These are phyloP conservation scores for Microctenopoma steveboyesi DNA, from an alignment of 2,797 vertebrate species.

Conservation along the genomic window DNA sequence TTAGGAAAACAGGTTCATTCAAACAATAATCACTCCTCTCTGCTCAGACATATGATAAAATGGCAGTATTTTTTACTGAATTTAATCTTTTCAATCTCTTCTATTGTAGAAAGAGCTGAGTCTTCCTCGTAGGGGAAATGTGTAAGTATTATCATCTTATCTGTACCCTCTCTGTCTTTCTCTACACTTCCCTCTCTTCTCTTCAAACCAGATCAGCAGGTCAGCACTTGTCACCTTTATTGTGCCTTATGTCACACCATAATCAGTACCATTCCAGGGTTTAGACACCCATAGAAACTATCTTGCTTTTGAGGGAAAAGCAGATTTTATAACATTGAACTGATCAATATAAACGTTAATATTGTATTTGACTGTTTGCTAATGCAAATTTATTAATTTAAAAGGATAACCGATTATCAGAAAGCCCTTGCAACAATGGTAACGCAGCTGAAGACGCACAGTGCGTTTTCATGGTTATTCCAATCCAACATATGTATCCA, in stretches of 20 bases:
- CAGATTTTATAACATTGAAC: too few species aligned
- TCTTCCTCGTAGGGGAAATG: constrained; percentile 82
- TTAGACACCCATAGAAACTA: too few species aligned
- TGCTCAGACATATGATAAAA: neutral
- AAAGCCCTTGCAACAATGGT: too few species aligned
- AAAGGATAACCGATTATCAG: too few species aligned
- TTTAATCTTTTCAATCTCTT: constrained; percentile 38
- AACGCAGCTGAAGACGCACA: too few species aligned
- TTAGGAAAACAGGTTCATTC: neutral
- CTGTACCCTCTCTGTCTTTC: neutral
- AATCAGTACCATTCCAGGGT: too few species aligned
- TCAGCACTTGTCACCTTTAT: constrained; percentile 42
- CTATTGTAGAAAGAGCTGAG: constrained; percentile 81
- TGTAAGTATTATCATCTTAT: constrained; percentile 72
- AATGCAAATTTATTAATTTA: too few species aligned
- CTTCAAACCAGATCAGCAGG: constrained; percentile 36
- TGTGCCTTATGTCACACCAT: neutral
- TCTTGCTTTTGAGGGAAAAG: too few species aligned
- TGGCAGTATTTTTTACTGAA: neutral
- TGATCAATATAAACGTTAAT: too few species aligned
- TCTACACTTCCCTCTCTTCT: neutral
- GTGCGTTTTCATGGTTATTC: too few species aligned
- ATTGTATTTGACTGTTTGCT: too few species aligned
- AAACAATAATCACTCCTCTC: neutral
- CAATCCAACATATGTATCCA: too few species aligned